phyloP scores from a whole-genome alignment of 2,797 vertebrate genomes.

The Pangasius macronema region DNA sequence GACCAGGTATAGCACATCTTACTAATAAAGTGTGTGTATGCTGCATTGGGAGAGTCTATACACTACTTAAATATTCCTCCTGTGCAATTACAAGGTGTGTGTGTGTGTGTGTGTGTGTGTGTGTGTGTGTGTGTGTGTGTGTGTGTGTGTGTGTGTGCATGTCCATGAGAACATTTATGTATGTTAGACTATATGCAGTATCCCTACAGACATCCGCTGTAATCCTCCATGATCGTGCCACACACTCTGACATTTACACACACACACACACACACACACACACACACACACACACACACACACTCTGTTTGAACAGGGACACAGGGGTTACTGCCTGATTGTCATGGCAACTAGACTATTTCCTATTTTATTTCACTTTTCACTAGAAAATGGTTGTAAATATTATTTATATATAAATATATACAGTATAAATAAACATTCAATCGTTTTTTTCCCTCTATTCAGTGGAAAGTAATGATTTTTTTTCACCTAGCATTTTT shows the following conservation, averaged over 20 bases:
- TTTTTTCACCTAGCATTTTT: not conserved
- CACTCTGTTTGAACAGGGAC: slow-evolving; percentile 31
- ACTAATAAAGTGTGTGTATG: not conserved
- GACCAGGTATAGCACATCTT: slow-evolving; percentile 82
- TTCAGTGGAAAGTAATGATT: not conserved
- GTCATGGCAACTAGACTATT: slow-evolving; percentile 27
- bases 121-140: not conserved
- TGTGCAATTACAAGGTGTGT: not conserved
- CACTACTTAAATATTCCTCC: not conserved
- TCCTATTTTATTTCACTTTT: slow-evolving; percentile 29
- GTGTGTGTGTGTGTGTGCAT: not conserved
- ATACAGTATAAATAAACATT: not conserved
- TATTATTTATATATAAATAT: not conserved
- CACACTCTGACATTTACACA: slow-evolving; percentile 20
- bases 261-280: not conserved
- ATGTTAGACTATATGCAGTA: not conserved
- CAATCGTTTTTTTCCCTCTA: no score
- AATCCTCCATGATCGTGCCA: not conserved
- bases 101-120: not conserved
- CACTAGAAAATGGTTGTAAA: not conserved
- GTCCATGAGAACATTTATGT: not conserved
- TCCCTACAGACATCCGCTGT: not conserved
- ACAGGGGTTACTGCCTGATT: slow-evolving; percentile 37
- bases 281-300: slow-evolving; percentile 3
- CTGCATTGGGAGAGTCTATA: not conserved